These are phyloP conservation scores for Lepidothrix coronata DNA, from an alignment of 2,113 vertebrate genomes.

Conservation along the genomic window DNA sequence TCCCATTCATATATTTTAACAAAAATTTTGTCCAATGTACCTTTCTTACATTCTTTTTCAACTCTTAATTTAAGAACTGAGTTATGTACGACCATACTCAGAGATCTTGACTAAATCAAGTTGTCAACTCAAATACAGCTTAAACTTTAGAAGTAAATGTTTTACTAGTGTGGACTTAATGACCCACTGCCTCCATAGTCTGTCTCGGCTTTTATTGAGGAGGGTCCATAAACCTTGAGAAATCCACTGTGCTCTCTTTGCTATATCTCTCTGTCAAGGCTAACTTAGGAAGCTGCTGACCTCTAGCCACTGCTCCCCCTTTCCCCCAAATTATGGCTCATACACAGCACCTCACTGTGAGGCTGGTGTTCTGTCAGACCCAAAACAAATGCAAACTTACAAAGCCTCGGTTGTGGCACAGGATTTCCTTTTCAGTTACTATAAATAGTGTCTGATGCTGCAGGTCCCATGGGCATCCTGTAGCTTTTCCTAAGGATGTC, in stretches of 20 bases:
- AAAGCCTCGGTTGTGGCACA: background rate
- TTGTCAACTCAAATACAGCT: background rate
- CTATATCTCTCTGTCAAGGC: background rate
- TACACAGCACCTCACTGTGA: background rate
- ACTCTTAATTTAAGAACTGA: background rate
- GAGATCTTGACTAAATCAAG: background rate
- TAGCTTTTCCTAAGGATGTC: constrained; percentile 33
- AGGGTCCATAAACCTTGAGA: background rate
- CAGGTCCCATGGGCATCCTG: background rate
- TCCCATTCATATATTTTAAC: background rate
- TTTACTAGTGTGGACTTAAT: background rate
- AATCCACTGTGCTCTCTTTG: background rate
- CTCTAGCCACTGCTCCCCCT: background rate
- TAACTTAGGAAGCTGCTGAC: background rate
- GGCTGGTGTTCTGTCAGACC: background rate
- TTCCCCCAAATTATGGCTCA: background rate
- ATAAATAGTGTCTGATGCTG: constrained; percentile 32
- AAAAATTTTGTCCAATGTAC: background rate
- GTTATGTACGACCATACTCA: background rate
- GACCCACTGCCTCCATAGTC: background rate
- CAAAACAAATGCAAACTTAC: background rate
- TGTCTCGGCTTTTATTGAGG: background rate
- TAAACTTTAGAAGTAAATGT: background rate
- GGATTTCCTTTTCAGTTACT: constrained; percentile 58
- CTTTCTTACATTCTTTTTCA: background rate